Evolutionary conservation across 2,113 vertebrate genomes (phyloP).

Genomic region (Montifringilla adamsi): DNA sequence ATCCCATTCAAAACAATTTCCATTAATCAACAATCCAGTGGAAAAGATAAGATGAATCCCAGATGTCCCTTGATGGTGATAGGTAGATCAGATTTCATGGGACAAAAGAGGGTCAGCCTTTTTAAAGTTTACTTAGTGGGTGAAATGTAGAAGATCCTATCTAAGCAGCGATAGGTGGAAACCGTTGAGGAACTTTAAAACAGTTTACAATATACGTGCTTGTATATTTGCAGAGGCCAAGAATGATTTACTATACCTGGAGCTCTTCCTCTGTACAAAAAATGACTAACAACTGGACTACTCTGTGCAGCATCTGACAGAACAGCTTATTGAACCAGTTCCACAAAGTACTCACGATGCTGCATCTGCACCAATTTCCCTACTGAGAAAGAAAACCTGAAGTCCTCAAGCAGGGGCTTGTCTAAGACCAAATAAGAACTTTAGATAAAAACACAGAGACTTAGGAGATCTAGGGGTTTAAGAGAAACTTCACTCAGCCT

Average conservation of each 20-base stretch:
- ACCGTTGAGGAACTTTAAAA: conserved; percentile 37
- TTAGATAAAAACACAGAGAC: background rate
- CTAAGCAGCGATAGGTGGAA: conserved; percentile 32
- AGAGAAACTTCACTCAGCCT: background rate
- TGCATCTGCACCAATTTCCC: background rate
- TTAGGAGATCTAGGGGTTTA: background rate
- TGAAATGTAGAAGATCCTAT: conserved; percentile 56
- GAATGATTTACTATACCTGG: conserved; percentile 42
- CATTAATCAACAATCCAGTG: conserved; percentile 61
- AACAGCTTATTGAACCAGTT: conserved; percentile 28
- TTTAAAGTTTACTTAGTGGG: conserved; percentile 53
- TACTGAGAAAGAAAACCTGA: background rate
- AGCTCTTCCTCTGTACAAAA: conserved; percentile 32
- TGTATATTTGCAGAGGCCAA: conserved; percentile 45
- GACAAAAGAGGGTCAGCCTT: conserved; percentile 52
- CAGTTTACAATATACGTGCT: conserved; percentile 37
- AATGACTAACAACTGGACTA: background rate
- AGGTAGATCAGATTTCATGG: conserved; percentile 62
- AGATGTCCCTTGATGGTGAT: conserved; percentile 66
- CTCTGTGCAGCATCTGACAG: conserved; percentile 34
- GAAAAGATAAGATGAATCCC: conserved; percentile 74
- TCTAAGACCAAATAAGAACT: background rate
- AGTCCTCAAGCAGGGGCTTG: background rate
- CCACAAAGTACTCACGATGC: background rate
- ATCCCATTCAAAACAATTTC: conserved; percentile 68